Evolutionary conservation across 2,113 vertebrate species (phyloP).

Genomic region (Ondatra zibethicus): DNA sequence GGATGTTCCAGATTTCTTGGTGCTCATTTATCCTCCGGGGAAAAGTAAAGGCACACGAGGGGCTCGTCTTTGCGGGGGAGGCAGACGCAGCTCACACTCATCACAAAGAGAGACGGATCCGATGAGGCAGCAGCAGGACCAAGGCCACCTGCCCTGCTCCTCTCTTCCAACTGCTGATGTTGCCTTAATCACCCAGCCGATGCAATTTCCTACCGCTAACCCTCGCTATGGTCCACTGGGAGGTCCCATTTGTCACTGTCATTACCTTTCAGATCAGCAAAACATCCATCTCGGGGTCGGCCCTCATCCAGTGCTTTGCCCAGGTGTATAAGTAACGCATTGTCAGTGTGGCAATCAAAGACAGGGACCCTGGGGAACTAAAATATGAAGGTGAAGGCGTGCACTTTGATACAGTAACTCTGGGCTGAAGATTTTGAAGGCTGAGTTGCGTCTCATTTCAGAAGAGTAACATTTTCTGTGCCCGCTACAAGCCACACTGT

Average conservation of each 20-base stretch:
- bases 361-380: background rate
- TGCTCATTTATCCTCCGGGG: conserved; percentile 72
- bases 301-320: background rate
- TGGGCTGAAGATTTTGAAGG: background rate
- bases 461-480: conserved; percentile 9
- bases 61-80: background rate
- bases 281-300: conserved; percentile 53
- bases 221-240: conserved; percentile 60
- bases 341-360: background rate
- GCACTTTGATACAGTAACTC: background rate
- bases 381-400: background rate
- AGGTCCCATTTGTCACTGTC: conserved; percentile 73
- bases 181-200: conserved; percentile 67
- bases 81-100: conserved; percentile 66
- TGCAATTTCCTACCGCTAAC: conserved; percentile 67
- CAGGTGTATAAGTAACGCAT: background rate
- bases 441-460: conserved; percentile 32
- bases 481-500: background rate
- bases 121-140: conserved; percentile 59
- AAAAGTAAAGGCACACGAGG: background rate
- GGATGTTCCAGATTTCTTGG: conserved; percentile 68
- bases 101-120: conserved; percentile 44
- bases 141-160: conserved; percentile 68
- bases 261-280: conserved; percentile 69
- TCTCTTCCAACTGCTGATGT: conserved; percentile 66